Percentiles rank a stretch among this genome's conserved stretches.
These are phyloP conservation scores for Choreutis nemorana DNA, from an alignment of 2,888 invertebrate genomes.

Conservation along the genomic window DNA sequence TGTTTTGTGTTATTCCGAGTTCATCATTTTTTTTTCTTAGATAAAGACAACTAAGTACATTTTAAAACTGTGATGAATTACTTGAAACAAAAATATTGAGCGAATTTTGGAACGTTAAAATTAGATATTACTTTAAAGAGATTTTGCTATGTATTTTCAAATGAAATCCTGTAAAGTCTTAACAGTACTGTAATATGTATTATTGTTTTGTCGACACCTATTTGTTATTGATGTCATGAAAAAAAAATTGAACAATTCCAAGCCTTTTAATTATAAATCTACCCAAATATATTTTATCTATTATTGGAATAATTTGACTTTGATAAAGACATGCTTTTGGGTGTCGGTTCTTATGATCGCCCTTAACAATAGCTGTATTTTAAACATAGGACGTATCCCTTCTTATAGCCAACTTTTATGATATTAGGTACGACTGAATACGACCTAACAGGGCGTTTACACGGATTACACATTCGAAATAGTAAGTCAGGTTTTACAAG, in stretches of 20 bases:
- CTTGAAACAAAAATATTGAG: conserved; percentile 10
- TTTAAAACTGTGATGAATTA: conserved; percentile 59
- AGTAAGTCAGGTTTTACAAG: too few species aligned
- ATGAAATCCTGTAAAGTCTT: conserved; percentile 38
- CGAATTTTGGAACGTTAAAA: too few species aligned
- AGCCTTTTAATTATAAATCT: conserved; percentile 7
- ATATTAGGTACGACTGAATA: too few species aligned
- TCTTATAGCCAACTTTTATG: too few species aligned
- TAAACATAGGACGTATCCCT: neutral
- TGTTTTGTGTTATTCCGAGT: too few species aligned
- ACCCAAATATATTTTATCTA: neutral
- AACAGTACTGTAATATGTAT: conserved; percentile 55
- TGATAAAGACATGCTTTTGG: too few species aligned
- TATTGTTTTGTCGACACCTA: conserved; percentile 57
- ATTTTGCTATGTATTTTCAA: too few species aligned
- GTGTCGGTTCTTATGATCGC: too few species aligned
- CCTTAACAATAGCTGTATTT: neutral
- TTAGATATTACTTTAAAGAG: too few species aligned
- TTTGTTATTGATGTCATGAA: conserved; percentile 55
- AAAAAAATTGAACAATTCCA: conserved; percentile 47
- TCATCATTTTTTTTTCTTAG: too few species aligned
- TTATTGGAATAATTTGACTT: neutral
- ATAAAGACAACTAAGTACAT: conserved; percentile 59
- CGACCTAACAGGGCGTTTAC: too few species aligned
- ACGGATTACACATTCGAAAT: too few species aligned